These are phyloP conservation scores for Chionis minor DNA, from an alignment of 2,113 vertebrate species.

Conservation along the genomic window DNA sequence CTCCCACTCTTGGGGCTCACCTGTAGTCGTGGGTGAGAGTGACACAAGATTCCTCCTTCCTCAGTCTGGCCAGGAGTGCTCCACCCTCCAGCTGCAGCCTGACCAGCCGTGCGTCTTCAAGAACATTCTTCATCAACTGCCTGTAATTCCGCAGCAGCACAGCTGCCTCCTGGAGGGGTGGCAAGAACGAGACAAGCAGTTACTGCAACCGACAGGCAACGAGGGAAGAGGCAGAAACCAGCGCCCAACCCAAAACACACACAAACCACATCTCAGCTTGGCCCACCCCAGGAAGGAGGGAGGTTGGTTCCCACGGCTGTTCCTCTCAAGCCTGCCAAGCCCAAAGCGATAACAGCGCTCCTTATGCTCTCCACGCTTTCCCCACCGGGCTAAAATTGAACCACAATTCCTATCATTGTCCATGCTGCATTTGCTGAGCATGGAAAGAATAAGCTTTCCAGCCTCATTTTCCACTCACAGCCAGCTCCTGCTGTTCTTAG, in stretches of 20 bases:
- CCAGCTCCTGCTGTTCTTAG: neutral
- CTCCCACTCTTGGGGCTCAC: neutral
- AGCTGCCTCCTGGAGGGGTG: constrained; percentile 78
- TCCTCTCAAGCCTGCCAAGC: neutral
- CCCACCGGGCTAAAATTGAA: neutral
- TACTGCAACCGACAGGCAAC: neutral
- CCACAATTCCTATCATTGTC: neutral
- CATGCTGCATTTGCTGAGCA: neutral
- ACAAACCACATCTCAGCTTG: neutral
- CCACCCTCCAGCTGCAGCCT: constrained; percentile 88
- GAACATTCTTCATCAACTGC: constrained; percentile 81
- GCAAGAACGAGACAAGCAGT: neutral
- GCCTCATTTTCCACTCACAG: neutral
- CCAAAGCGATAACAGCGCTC: neutral
- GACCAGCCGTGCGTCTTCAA: constrained; percentile 82
- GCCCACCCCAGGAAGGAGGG: neutral
- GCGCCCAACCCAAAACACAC: neutral
- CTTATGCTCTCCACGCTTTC: neutral
- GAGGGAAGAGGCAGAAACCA: neutral
- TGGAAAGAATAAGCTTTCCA: neutral
- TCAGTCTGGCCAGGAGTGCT: constrained; percentile 80
- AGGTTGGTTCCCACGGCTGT: neutral
- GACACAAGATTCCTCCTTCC: constrained; percentile 80
- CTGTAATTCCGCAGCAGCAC: constrained; percentile 73
- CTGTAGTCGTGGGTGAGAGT: constrained; percentile 74